Evolutionary conservation across 2,797 vertebrate genomes (phyloP).

Genomic region (Mus spretus): DNA sequence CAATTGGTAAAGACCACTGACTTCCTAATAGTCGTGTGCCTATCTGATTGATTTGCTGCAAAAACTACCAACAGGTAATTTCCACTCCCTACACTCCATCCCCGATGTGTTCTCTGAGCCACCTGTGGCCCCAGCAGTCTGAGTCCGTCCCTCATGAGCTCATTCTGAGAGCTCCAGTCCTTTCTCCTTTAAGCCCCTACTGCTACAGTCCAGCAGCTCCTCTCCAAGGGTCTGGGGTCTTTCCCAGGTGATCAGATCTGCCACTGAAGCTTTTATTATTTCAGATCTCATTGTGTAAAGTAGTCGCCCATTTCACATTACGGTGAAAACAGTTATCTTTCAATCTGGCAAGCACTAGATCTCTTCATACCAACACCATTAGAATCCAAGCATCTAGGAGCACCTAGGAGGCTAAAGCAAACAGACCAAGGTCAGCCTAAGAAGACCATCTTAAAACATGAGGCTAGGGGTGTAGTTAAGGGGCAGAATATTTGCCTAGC

Average conservation of each 20-base stretch:
- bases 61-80: not conserved
- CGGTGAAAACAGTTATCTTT: not conserved
- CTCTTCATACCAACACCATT: not conserved
- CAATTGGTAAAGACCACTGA: not conserved
- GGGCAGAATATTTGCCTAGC: not conserved
- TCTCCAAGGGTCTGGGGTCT: not conserved
- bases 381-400: not conserved
- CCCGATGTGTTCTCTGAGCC: slow-evolving; percentile 19
- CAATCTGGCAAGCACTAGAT: slow-evolving; percentile 12
- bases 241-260: not conserved
- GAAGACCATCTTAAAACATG: not conserved
- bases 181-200: not conserved
- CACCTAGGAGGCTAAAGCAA: not conserved
- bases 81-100: not conserved
- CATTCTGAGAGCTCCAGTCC: not conserved
- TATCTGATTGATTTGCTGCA: not conserved
- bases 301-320: not conserved
- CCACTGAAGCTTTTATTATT: not conserved
- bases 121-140: not conserved
- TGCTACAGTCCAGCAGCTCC: not conserved
- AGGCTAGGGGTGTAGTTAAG: not conserved
- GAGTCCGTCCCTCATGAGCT: not conserved
- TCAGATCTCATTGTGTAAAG: not conserved
- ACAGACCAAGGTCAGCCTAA: not conserved
- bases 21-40: not conserved